These are phyloP conservation scores for Actenoides hombroni DNA, from an alignment of 2,113 vertebrate species.

Conservation along the genomic window DNA sequence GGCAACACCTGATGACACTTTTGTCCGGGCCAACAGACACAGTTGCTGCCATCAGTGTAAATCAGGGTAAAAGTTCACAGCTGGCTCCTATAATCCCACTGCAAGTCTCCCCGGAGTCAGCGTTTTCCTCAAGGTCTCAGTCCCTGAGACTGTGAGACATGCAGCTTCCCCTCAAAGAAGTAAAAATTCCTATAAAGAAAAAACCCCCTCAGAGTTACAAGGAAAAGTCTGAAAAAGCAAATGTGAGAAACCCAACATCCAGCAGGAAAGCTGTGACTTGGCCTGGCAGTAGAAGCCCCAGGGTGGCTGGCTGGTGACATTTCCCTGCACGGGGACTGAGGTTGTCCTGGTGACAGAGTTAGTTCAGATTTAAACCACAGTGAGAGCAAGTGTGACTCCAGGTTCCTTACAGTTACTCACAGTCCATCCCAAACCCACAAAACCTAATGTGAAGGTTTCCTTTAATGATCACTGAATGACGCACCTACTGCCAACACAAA, in stretches of 20 bases:
- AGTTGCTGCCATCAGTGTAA: not conserved
- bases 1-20: not conserved
- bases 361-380: not conserved
- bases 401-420: not conserved
- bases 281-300: not conserved
- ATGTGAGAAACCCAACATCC: not conserved
- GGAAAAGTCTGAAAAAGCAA: not conserved
- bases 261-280: not conserved
- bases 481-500: not conserved
- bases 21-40: not conserved
- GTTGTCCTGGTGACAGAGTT: not conserved
- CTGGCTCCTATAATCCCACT: not conserved
- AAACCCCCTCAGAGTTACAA: not conserved
- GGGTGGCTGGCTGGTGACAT: not conserved
- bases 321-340: not conserved
- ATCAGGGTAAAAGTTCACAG: not conserved
- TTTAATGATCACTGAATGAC: not conserved
- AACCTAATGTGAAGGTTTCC: not conserved
- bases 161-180: rapidly evolving
- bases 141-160: not conserved
- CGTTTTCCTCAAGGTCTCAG: not conserved
- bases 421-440: not conserved
- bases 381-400: not conserved
- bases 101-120: not conserved
- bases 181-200: not conserved